Evolutionary conservation across 2,797 vertebrate genomes (phyloP).

Genomic region (Falco naumanni): DNA sequence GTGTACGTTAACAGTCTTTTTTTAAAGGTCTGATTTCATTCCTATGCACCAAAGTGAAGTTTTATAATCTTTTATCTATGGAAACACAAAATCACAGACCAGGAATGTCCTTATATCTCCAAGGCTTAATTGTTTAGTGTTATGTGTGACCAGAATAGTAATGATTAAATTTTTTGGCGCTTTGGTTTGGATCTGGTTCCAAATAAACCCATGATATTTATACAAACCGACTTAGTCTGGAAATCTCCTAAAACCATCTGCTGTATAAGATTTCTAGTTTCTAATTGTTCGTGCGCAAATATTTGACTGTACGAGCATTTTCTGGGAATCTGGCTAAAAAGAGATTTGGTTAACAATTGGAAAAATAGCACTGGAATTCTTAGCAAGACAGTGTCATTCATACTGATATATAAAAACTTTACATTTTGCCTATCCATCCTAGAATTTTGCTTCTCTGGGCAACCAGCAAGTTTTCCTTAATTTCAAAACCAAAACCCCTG

Average conservation of each 20-base stretch:
- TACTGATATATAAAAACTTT: not conserved
- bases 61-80: not conserved
- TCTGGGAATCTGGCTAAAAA: not conserved
- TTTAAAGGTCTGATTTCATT: not conserved
- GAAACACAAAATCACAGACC: not conserved
- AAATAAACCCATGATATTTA: slow-evolving; percentile 41
- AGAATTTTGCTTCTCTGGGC: not conserved
- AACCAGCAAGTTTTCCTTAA: not conserved
- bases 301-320: not conserved
- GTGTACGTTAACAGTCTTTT: not conserved
- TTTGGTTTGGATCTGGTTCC: slow-evolving; percentile 21
- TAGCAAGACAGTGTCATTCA: not conserved
- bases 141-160: slow-evolving; percentile 11
- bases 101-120: not conserved
- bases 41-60: not conserved
- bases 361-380: not conserved
- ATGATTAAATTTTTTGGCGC: slow-evolving; percentile 50
- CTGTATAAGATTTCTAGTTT: not conserved
- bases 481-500: not conserved
- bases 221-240: slow-evolving; percentile 20
- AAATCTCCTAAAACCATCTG: slow-evolving; percentile 7
- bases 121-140: slow-evolving; percentile 34
- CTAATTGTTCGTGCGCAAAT: not conserved
- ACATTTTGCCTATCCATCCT: not conserved
- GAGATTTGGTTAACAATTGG: not conserved